phyloP scores from a whole-genome alignment of 2,113 vertebrate species.

The Eclectus roratus region DNA sequence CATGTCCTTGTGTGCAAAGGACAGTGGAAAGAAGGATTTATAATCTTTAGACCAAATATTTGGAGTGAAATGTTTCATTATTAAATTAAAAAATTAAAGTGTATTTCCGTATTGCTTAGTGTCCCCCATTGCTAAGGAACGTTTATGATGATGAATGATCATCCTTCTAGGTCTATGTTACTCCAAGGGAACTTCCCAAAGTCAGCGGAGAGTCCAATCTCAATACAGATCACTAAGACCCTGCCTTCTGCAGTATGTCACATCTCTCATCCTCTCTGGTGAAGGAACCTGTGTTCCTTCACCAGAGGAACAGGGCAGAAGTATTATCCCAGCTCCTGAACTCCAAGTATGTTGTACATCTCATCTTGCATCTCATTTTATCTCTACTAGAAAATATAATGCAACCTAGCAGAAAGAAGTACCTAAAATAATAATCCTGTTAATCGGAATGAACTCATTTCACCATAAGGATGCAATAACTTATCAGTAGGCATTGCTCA shows the following conservation, averaged over 20 bases:
- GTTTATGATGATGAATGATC: neutral
- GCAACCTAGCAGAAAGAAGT: neutral
- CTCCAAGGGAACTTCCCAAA: neutral
- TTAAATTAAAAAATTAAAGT: neutral
- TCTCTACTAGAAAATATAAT: neutral
- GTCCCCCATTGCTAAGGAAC: neutral
- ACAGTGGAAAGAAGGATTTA: neutral
- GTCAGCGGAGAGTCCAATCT: neutral
- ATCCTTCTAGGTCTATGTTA: neutral
- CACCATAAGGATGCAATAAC: neutral
- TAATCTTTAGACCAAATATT: neutral
- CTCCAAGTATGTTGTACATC: neutral
- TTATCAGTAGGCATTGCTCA: neutral
- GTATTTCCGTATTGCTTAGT: neutral
- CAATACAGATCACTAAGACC: neutral
- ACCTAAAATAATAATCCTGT: neutral
- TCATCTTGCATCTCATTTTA: neutral
- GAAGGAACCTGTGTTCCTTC: neutral
- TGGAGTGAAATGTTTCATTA: neutral
- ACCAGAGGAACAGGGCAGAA: neutral
- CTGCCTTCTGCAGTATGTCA: neutral
- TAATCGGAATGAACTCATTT: neutral
- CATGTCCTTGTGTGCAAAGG: neutral
- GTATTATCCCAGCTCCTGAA: neutral
- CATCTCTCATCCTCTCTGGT: neutral